Base-by-base conservation (phyloP, 2,797 vertebrate genomes). In the Eulemur mongoz region DNA sequence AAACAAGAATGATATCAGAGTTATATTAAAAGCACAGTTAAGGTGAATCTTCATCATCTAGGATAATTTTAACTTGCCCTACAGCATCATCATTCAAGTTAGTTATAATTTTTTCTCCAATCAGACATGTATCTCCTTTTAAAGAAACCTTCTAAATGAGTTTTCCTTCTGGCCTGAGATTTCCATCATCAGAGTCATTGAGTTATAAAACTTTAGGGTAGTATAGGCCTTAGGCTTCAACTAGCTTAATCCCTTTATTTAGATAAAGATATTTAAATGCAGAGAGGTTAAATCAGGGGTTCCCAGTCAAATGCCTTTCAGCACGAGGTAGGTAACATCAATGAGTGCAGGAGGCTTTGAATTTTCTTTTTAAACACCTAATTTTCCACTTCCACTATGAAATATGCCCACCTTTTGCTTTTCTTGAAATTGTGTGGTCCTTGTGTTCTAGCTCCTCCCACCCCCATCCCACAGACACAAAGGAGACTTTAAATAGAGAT, bases 21-120 rank as follows among this genome's bases (percentile, higher is more conserved):
- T 76, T 87, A 88, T 96, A 96, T 96, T 96, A 93, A 93, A 96
- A 96, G 45, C 69, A 79, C 61, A 70, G 81, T 92, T 96, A 93
- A 93, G 67, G 76, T 93, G 91, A 96, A 87, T 93, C 61, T 48
- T 96, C 87, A 94, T 93, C 72, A 59, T 78, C 76, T 59, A 92
- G 72, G 27, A 86, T 95, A 83, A 95, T 95, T 96, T 93, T 93
- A 92, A 69, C 48, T 85, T 79, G 13, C 84, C 83, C 79, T 94
- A 54, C 22, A 88, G 54, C 89, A 79, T 85, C 81, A 96, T 92
- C 52, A 84, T 84, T 94, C 75, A 98, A 93, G 76, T 69, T 91
- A 96, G 94, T 94, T 89, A 87, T 61, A 76, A 84, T 63, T n/a
- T 85, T 73, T 91, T 75, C 72, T 85, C 76, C 61, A 92, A 80